Conservation (phyloP, 2,888 invertebrate species). For the Apamea epomidion region DNA sequence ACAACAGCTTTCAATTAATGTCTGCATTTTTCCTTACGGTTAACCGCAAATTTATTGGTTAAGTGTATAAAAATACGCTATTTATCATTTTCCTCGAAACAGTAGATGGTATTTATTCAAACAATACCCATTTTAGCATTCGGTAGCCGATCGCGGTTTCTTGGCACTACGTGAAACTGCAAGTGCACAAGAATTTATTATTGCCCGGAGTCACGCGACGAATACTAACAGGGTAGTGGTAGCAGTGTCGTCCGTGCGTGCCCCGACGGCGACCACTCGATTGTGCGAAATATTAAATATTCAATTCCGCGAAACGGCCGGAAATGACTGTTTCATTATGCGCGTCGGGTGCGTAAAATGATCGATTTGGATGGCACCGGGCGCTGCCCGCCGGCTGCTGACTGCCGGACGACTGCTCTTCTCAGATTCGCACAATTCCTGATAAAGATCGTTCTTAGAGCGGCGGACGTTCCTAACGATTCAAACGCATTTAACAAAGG, state of each 20-base stretch:
- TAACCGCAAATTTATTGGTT: conserved; percentile 44
- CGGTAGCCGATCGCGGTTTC: conserved; percentile 85
- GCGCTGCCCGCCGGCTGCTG: conserved; percentile 66
- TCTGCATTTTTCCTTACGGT: conserved; percentile 17
- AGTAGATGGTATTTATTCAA: conserved; percentile 70
- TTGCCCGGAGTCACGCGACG: conserved; percentile 82
- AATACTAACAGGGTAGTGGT: conserved; percentile 82
- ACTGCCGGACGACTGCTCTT: conserved; percentile 60
- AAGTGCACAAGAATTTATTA: conserved; percentile 90
- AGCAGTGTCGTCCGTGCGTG: conserved; percentile 77
- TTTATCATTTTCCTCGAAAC: conserved; percentile 67
- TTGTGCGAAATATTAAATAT: conserved; percentile 83
- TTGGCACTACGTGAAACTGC: conserved; percentile 88
- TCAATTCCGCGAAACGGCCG: conserved; percentile 86
- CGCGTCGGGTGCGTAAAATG: conserved; percentile 84
- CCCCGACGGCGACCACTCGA: conserved; percentile 75
- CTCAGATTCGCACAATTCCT: conserved; percentile 76
- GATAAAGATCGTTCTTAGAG: conserved; percentile 80
- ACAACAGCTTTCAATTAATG: conserved; percentile 16
- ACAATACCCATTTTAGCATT: conserved; percentile 85
- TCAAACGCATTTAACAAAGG: conserved; percentile 66
- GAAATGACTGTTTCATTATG: conserved; percentile 87
- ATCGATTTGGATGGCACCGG: conserved; percentile 83
- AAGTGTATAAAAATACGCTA: conserved; percentile 46
- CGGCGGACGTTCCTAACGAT: conserved; percentile 67